These are phyloP conservation scores for Anagrus nilaparvatae DNA, from an alignment of 1,140 invertebrate species.

Conservation along the genomic window DNA sequence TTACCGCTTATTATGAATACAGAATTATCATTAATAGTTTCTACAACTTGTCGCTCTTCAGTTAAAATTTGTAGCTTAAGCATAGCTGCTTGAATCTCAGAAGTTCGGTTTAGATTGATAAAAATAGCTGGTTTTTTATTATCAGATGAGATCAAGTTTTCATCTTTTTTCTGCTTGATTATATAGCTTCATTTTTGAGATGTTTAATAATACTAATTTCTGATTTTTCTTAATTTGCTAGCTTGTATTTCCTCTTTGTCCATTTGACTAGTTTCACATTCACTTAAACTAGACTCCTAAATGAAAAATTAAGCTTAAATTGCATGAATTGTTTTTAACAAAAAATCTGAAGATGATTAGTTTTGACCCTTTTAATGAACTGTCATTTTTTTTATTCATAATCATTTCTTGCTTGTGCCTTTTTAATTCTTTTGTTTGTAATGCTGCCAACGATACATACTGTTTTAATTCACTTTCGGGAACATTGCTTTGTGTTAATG, in stretches of 20 bases:
- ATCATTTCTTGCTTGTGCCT: conserved; percentile 49
- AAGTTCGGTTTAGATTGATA: conserved; percentile 63
- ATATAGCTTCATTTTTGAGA: no score
- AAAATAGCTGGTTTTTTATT: conserved; percentile 52
- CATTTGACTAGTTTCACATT: conserved; percentile 19
- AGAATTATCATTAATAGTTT: conserved; percentile 85
- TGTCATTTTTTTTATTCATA: no score
- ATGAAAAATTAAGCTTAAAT: background rate
- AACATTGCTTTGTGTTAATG: conserved; percentile 69
- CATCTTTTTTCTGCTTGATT: conserved; percentile 9
- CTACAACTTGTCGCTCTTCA: conserved; percentile 94
- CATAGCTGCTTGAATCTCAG: conserved; percentile 69
- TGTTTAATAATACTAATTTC: no score
- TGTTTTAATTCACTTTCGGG: conserved; percentile 61
- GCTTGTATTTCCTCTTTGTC: no score
- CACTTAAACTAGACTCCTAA: conserved; percentile 24
- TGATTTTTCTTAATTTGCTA: no score
- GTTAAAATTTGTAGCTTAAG: conserved; percentile 87
- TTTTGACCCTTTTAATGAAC: conserved; percentile 34
- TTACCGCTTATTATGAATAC: conserved; percentile 88
- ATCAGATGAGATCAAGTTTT: conserved; percentile 1
- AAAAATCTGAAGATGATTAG: no score
- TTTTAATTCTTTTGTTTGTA: conserved; percentile 81
- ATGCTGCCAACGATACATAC: conserved; percentile 63
- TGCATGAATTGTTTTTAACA: no score